These are phyloP conservation scores for Chiridota heheva DNA, from an alignment of 35 echinoderm and acorn worm genomes.

Conservation along the genomic window DNA sequence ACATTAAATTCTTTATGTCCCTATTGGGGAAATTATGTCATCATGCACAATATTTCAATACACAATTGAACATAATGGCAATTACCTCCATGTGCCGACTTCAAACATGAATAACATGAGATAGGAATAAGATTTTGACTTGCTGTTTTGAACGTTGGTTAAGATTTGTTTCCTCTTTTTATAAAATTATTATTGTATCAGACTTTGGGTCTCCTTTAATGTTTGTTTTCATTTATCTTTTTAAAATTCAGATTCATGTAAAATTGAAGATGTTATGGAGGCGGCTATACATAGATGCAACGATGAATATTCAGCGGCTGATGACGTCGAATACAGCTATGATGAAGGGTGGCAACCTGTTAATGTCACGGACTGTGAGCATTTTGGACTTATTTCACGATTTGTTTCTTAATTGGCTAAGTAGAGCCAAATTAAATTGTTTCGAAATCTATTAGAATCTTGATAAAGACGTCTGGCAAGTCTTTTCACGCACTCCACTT, in stretches of 20 bases:
- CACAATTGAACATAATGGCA: not conserved
- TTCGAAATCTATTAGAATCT: no score
- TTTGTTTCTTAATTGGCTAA: not conserved
- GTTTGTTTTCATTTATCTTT: conserved; percentile 23
- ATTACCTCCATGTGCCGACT: no score
- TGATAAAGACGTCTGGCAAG: no score
- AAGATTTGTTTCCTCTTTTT: not conserved
- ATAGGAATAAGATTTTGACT: no score
- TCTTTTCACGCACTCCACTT: no score
- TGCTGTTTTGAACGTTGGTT: not conserved
- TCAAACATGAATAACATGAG: no score
- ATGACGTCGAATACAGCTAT: conserved; percentile 74
- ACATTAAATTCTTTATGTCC: no score
- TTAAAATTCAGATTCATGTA: conserved; percentile 62
- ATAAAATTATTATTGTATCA: not conserved
- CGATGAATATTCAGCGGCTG: conserved; percentile 63
- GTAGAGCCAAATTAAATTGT: no score
- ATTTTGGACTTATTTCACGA: no score
- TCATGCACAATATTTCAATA: no score
- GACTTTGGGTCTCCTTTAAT: no score
- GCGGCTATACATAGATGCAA: conserved; percentile 40
- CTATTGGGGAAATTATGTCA: no score
- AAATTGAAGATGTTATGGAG: conserved; percentile 72
- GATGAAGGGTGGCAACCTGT: conserved; percentile 65
- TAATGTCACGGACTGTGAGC: conserved; percentile 56